phyloP scores from a whole-genome alignment of 1,140 invertebrate species.

The Atta cephalotes region DNA sequence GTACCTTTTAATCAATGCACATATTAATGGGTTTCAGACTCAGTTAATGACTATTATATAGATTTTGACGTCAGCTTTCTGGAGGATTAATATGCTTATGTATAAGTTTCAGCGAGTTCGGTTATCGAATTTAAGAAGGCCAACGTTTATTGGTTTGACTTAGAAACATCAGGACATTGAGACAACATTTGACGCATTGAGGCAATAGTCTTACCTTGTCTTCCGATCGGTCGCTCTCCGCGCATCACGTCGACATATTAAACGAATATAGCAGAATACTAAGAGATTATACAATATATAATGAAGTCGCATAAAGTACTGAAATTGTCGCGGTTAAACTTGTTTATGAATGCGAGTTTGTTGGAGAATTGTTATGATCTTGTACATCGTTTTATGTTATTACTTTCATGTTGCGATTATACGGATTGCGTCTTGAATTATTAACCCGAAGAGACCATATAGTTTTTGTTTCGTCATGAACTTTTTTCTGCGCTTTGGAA shows the following conservation, averaged over 20 bases:
- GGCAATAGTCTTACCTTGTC: not conserved
- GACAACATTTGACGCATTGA: not conserved
- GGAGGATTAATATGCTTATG: not conserved
- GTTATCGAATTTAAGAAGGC: not conserved
- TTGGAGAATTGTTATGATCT: not conserved
- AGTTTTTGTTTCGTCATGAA: not conserved
- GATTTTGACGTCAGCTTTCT: too few relatives aligned
- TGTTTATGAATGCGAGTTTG: not conserved
- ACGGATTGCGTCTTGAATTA: constrained; percentile 6
- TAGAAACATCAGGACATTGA: not conserved
- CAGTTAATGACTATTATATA: too few relatives aligned
- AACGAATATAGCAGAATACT: not conserved
- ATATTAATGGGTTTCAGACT: too few relatives aligned
- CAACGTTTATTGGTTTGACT: not conserved
- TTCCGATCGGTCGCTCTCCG: not conserved
- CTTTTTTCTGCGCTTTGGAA: not conserved
- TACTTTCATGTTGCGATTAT: constrained; percentile 4
- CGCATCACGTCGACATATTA: not conserved
- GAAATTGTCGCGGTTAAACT: not conserved
- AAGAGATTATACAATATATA: not conserved
- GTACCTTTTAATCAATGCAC: too few relatives aligned
- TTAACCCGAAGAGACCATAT: not conserved
- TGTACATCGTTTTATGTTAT: not conserved
- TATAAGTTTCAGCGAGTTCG: not conserved
- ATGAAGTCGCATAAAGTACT: too few relatives aligned